phyloP scores from a whole-genome alignment of 2,888 invertebrate species.

The Lycia hirtaria region DNA sequence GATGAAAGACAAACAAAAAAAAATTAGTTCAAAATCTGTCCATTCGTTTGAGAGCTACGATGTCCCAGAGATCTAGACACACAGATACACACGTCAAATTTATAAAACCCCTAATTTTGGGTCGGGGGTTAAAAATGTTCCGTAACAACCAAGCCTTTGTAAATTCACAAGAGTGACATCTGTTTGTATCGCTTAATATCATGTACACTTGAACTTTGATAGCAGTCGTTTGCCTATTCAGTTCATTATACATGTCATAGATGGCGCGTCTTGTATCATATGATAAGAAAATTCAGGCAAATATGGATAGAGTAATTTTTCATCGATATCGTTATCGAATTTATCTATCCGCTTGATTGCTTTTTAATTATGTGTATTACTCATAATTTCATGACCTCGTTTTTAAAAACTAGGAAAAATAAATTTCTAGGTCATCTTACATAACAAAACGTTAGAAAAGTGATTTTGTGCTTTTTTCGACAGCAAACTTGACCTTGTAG shows the following conservation, averaged over 20 bases:
- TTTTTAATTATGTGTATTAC: neutral
- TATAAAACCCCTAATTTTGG: too few species aligned
- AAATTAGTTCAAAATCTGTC: too few species aligned
- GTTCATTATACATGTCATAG: slow-evolving; percentile 40
- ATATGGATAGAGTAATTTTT: neutral
- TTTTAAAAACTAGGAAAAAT: neutral
- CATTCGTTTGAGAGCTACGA: too few species aligned
- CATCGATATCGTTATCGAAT: neutral
- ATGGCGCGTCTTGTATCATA: slow-evolving; percentile 45
- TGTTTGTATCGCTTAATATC: neutral
- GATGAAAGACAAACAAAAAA: too few species aligned
- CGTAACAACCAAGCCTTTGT: too few species aligned
- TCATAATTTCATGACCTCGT: neutral
- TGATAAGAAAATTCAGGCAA: neutral
- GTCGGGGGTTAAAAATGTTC: too few species aligned
- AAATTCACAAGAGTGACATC: slow-evolving; percentile 11
- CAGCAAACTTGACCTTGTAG: slow-evolving; percentile 45
- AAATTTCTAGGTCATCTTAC: too few species aligned
- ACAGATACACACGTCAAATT: too few species aligned
- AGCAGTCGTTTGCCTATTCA: slow-evolving; percentile 11
- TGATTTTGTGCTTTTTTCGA: slow-evolving; percentile 6
- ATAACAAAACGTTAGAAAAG: too few species aligned
- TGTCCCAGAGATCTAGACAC: too few species aligned
- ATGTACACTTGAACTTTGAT: neutral
- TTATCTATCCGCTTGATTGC: neutral